phyloP scores from a whole-genome alignment of 2,113 vertebrate genomes.

The Calcarius ornatus region DNA sequence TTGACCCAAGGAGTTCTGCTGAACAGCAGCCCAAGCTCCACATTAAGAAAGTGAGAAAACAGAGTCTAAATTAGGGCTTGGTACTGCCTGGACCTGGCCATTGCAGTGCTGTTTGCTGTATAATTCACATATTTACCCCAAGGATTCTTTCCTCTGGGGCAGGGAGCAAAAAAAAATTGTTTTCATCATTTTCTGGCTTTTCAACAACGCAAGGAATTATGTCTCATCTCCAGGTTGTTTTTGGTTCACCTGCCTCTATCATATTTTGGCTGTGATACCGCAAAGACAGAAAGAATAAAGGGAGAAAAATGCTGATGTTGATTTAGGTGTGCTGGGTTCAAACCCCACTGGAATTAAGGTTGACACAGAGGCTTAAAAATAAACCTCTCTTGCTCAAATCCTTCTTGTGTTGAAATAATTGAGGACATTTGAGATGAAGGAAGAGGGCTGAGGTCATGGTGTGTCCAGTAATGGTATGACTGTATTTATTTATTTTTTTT shows the following conservation, averaged over 20 bases:
- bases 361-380: slow-evolving; percentile 24
- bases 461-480: slow-evolving; percentile 10
- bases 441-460: slow-evolving; percentile 8
- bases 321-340: not conserved
- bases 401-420: slow-evolving; percentile 20
- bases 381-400: not conserved
- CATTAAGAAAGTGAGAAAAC: not conserved
- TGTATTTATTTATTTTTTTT: not conserved
- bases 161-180: not conserved
- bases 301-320: not conserved
- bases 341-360: not conserved
- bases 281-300: not conserved
- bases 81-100: not conserved
- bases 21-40: not conserved
- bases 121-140: not conserved
- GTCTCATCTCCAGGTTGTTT: not conserved
- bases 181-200: not conserved
- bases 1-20: not conserved
- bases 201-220: not conserved
- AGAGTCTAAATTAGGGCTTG: not conserved
- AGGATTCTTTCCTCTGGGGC: not conserved
- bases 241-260: not conserved
- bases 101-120: not conserved
- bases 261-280: not conserved
- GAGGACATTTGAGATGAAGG: not conserved